Base-by-base conservation (phyloP, 1,140 invertebrate species). In the Heliothis virescens region DNA sequence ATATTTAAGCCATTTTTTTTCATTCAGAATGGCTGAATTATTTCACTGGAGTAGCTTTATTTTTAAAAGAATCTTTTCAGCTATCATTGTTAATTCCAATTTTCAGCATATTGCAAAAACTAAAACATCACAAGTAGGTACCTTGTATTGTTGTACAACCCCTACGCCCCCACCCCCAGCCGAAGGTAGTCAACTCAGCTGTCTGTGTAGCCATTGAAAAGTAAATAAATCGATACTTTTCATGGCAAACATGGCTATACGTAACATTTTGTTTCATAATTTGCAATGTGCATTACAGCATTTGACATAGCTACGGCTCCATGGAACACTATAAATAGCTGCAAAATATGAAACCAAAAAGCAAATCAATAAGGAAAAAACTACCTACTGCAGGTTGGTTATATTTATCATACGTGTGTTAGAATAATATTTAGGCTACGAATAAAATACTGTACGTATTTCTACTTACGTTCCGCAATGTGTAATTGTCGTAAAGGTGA, bases 391-490 rank as follows among this genome's bases (percentile, higher is more conserved):
- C 34, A 29, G 67, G 47, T 52, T 53, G 48, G 18, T 52, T 53
- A 29, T 67, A 48, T 12, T 18, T 21, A 15, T 26, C 26, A 5
- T 41, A 41, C 9, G 34, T 41, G 34, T 48, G 4, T 1, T 48
- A 18, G 13, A 48, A 67, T 48, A 48, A 67, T 67, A 67, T 48
- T 12, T 18, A 12, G 2, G 48, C 41, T 7, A 48, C 34, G 16
- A 3, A 53, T 53, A 53, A 47, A 53, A 29, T 15, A 71, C 9
- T 1, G 29, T 53, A 21, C 21, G 71, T 41, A 63, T 72, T 59
- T 73, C 16, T 78, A 87, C 88, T 88, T 86, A 89, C 88, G 79
- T 85, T 82, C 62, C 59, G 52, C 21, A 77, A 59, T 77, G 52
- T 57, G 67, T 62, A 59, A 34, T 57, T 67, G 55, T 73, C 78